Evolutionary conservation across 2,888 invertebrate genomes (phyloP).

Genomic region (Augochlorella aurata): DNA sequence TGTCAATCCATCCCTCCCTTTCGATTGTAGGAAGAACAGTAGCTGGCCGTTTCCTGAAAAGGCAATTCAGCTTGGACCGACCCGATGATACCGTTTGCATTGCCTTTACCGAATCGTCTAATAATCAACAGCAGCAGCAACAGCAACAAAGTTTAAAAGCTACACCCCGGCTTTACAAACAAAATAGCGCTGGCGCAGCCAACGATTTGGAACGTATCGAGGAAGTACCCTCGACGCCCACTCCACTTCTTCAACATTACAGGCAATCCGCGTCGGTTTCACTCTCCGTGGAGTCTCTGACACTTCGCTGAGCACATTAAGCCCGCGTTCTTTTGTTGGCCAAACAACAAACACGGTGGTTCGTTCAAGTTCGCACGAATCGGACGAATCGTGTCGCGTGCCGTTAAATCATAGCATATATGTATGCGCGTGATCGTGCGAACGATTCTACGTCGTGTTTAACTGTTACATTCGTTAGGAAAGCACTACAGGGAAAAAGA

Average conservation of each 20-base stretch:
- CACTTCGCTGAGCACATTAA: slow-evolving; percentile 68
- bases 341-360: not conserved
- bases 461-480: not conserved
- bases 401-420: not conserved
- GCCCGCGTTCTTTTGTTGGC: not conserved
- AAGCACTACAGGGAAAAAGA: not conserved
- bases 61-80: slow-evolving; percentile 88
- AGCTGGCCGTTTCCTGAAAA: slow-evolving; percentile 83
- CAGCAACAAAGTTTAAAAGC: slow-evolving; percentile 53
- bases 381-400: slow-evolving; percentile 16
- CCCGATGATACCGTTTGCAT: slow-evolving; percentile 83
- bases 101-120: slow-evolving; percentile 33
- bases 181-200: slow-evolving; percentile 87
- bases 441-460: not conserved
- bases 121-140: slow-evolving; percentile 24
- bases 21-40: slow-evolving; percentile 50
- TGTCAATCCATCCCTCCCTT: too few relatives aligned
- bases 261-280: slow-evolving; percentile 80
- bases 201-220: slow-evolving; percentile 88
- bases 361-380: not conserved
- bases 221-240: slow-evolving; percentile 84
- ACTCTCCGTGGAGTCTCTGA: slow-evolving; percentile 80
- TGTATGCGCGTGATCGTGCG: not conserved
- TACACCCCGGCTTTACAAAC: slow-evolving; percentile 84
- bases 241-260: slow-evolving; percentile 70